Base-by-base conservation (phyloP, 1,140 invertebrate genomes). In the Cyphomyrmex costatus region DNA sequence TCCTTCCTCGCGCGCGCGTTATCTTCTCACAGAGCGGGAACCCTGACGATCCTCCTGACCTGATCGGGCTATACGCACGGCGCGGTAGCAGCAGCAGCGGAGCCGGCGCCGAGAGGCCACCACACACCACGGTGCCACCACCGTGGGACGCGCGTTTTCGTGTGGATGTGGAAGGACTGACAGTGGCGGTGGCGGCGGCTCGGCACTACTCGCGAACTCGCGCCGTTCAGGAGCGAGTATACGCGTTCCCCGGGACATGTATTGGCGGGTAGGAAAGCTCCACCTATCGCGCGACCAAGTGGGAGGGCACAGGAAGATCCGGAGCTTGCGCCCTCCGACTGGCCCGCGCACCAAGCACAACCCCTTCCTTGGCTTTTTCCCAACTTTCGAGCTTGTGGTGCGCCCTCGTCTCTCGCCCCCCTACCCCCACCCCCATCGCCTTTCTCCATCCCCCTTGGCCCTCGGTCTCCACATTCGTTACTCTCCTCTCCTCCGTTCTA, bases 191-290 rank as follows among this genome's bases (percentile, higher is more conserved):
- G 53, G 73, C 33, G 73, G 60, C 77, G 30, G 77, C 77, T 68
- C 74, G 76, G 66, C 66, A 60, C 68, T 73, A 60, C 79, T 83
- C 79, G 66, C 66, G 68, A 12, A 42, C 36, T 16, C 46, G 46
- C 46, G 36, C 36, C 36, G 51, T 16, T 83, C 66, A 42, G 68
- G 36, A 73, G 53, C 79, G 79, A 83, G 79, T 60, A 46, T 6
- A 14, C 66, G 68, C 79, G 66, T 73, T 83, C 36, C 79, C 86
- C 80, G 86, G 89, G 86, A 93, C 91, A 94, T 94, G 94, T 93
- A 95, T 94, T 94, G 94, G 93, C 94, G 88, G 89, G 89, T 86
- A 87, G 77, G 88, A 92, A 94, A 94, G 94, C 94, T 95, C 94
- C 94, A 92, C 94, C 94, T 93, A 93, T 93, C 90, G 68, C 86